Conservation (phyloP, 2,888 invertebrate genomes). For the Cylindroiulus punctatus region DNA sequence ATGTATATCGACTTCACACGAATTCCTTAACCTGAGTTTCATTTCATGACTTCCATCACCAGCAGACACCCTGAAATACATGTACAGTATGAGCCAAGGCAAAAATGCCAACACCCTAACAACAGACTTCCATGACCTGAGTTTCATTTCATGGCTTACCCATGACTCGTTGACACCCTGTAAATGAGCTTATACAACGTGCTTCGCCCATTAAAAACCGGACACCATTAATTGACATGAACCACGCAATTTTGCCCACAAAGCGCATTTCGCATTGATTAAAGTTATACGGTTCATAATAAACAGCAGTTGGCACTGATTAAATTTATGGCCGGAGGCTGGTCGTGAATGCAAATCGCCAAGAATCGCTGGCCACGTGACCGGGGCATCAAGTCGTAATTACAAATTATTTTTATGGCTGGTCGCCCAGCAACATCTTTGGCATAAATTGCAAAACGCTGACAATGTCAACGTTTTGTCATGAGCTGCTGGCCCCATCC, state of each 20-base stretch:
- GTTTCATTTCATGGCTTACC: too few species aligned
- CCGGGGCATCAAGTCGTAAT: neutral
- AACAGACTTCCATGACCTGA: too few species aligned
- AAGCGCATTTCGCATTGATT: neutral
- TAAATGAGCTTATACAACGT: neutral
- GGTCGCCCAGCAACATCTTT: neutral
- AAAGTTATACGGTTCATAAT: neutral
- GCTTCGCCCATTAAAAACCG: neutral
- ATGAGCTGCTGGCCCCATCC: neutral
- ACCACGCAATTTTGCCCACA: neutral
- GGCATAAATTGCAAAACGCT: neutral
- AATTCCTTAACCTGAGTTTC: too few species aligned
- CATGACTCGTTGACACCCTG: too few species aligned
- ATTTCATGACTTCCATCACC: too few species aligned
- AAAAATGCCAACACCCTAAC: too few species aligned
- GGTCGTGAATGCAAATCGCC: neutral
- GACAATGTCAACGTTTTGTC: neutral
- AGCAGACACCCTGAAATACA: too few species aligned
- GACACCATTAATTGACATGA: neutral
- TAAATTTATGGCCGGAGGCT: neutral
- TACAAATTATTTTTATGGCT: conserved; percentile 8
- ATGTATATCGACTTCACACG: too few species aligned
- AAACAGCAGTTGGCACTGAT: neutral
- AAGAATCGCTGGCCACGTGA: neutral
- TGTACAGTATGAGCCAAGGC: too few species aligned